A percentile compares a stretch with the other conserved stretches of the same genome.
phyloP scores from a whole-genome alignment of 2,113 vertebrate species.

The Chaetodon auriga region DNA sequence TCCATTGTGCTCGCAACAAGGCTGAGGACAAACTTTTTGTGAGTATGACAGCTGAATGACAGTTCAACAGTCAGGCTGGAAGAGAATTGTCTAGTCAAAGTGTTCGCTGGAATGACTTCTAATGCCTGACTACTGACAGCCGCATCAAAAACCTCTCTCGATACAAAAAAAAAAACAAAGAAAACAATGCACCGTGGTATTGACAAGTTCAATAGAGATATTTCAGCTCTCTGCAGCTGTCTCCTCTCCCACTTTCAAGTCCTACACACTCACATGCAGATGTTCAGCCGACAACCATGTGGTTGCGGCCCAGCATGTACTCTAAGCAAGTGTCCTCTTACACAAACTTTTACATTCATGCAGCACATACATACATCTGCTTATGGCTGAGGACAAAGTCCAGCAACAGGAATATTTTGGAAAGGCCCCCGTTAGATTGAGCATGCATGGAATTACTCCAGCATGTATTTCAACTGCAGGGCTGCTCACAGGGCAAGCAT shows the following conservation, averaged over 20 bases:
- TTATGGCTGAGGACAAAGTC: too few relatives aligned
- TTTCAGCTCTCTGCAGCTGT: slow-evolving; percentile 44
- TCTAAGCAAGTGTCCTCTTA: background rate
- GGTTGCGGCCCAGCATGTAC: background rate
- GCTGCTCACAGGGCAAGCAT: background rate
- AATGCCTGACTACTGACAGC: slow-evolving; percentile 70
- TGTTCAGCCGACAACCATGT: slow-evolving; percentile 1
- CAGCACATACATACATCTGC: too few relatives aligned
- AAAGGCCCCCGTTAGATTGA: background rate
- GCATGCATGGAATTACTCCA: background rate
- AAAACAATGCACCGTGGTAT: slow-evolving; percentile 51
- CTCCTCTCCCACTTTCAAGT: slow-evolving; percentile 15
- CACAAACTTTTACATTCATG: too few relatives aligned
- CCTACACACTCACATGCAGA: slow-evolving; percentile 16
- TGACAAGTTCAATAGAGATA: slow-evolving; percentile 50
- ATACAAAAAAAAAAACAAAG: slow-evolving; percentile 20
- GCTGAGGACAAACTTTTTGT: slow-evolving; percentile 74
- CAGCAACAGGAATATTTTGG: background rate
- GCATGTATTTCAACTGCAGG: background rate
- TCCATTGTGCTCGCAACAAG: slow-evolving; percentile 66
- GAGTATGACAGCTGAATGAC: slow-evolving; percentile 74
- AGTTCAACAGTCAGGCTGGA: slow-evolving; percentile 57
- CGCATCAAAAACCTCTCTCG: slow-evolving; percentile 61
- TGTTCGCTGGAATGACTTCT: slow-evolving; percentile 65
- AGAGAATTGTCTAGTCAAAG: slow-evolving; percentile 72